Evolutionary conservation across 2,113 vertebrate genomes (phyloP).

Genomic region (Indicator indicator): DNA sequence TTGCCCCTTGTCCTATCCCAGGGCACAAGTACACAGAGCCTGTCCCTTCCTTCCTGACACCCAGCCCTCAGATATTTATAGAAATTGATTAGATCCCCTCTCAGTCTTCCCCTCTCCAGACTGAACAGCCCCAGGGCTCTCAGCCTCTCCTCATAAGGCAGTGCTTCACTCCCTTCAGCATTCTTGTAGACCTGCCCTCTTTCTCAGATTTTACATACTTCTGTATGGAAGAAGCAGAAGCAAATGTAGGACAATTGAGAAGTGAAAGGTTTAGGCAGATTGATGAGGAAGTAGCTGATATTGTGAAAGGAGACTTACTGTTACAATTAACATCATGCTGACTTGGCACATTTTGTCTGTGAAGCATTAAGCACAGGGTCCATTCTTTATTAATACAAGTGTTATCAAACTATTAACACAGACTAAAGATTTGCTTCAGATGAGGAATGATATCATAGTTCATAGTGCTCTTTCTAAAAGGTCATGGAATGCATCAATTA

Average conservation of each 20-base stretch:
- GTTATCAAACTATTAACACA: conserved; percentile 21
- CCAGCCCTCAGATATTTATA: too few species aligned
- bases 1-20: too few species aligned
- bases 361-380: neutral
- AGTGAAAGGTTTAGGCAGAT: neutral
- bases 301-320: neutral
- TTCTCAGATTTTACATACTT: neutral
- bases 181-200: neutral
- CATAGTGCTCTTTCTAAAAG: conserved; percentile 7
- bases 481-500: neutral
- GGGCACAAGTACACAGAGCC: too few species aligned
- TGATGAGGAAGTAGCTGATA: neutral
- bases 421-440: neutral
- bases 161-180: too few species aligned
- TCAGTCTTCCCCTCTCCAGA: too few species aligned
- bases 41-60: too few species aligned
- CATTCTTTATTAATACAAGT: conserved; percentile 35
- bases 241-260: neutral
- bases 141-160: too few species aligned
- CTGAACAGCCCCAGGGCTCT: too few species aligned
- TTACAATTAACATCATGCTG: conserved; percentile 47
- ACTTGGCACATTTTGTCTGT: conserved; percentile 7
- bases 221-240: neutral
- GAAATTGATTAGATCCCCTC: too few species aligned
- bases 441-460: conserved; percentile 39